phyloP scores from a whole-genome alignment of 2,113 vertebrate species.

The Myxocyprinus asiaticus region DNA sequence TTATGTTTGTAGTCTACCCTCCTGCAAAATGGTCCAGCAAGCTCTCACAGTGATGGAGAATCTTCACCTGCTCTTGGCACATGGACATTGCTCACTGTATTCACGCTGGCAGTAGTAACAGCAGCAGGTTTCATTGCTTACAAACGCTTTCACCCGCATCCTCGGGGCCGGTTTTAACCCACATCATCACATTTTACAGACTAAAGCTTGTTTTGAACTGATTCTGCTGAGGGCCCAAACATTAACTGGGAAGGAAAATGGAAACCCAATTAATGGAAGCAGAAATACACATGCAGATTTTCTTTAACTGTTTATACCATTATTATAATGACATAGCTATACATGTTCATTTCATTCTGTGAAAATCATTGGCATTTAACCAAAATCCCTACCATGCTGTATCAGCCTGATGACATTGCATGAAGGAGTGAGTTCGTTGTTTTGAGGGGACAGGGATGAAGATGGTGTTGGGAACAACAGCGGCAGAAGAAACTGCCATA shows the following conservation, averaged over 20 bases:
- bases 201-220: constrained; percentile 46
- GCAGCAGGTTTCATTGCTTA: constrained; percentile 54
- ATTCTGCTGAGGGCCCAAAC: constrained; percentile 61
- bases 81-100: constrained; percentile 8
- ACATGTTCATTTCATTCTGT: constrained; percentile 28
- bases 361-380: constrained; percentile 52
- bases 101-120: constrained; percentile 40
- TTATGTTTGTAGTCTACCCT: constrained; percentile 54
- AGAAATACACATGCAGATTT: not conserved
- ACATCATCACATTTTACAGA: constrained; percentile 52
- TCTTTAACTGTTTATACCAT: constrained; percentile 37
- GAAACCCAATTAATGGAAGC: constrained; percentile 47
- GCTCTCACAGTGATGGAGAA: constrained; percentile 48
- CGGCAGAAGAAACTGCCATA: not conserved
- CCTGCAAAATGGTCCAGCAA: constrained; percentile 60
- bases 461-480: constrained; percentile 7
- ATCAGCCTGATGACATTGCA: not conserved
- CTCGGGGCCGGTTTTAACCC: constrained; percentile 58
- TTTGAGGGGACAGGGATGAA: not conserved
- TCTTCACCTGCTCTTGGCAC: constrained; percentile 49
- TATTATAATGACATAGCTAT: constrained; percentile 41
- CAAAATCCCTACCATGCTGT: constrained; percentile 31
- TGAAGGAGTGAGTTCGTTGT: not conserved
- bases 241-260: constrained; percentile 40
- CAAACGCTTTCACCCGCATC: constrained; percentile 26